Evolutionary conservation across 2,888 invertebrate species (phyloP).

Genomic region (Pardosa pseudoannulata): DNA sequence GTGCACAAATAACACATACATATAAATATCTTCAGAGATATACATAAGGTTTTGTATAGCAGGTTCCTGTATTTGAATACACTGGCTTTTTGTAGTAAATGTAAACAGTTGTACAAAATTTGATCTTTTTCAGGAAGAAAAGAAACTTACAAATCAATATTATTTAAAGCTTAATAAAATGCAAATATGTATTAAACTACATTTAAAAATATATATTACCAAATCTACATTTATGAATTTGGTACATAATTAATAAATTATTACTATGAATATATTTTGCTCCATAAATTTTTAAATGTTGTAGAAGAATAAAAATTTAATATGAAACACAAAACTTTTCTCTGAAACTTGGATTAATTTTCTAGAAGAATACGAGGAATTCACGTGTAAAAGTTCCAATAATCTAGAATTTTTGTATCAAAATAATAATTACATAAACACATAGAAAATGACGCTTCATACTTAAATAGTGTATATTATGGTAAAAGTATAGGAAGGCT

Average conservation of each 20-base stretch:
- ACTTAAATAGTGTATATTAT: neutral
- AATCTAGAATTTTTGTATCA: slow-evolving; percentile 1
- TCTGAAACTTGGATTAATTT: neutral
- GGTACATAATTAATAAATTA: neutral
- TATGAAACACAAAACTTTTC: slow-evolving; percentile 4
- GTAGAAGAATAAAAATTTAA: slow-evolving; percentile 12
- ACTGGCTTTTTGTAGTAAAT: neutral
- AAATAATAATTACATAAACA: slow-evolving; percentile 17
- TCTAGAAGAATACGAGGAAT: neutral
- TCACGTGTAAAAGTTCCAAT: neutral
- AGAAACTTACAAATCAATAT: slow-evolving; percentile 1
- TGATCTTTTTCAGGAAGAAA: slow-evolving; percentile 1
- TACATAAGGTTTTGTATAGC: neutral
- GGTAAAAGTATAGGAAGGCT: slow-evolving; percentile 15
- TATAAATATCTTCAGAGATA: slow-evolving; percentile 4
- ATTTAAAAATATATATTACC: slow-evolving; percentile 6
- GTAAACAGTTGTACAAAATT: slow-evolving; percentile 7
- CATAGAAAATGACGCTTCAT: slow-evolving; percentile 7
- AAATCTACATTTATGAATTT: neutral
- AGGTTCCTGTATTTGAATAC: neutral
- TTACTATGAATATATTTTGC: neutral
- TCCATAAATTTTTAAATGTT: neutral
- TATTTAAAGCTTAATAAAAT: neutral
- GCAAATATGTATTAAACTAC: neutral
- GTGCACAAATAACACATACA: neutral